Evolutionary conservation across 2,888 invertebrate species (phyloP), one percentile per base, ranked within the genome.

Genomic region (Amblyjoppa fuscipennis): DNA sequence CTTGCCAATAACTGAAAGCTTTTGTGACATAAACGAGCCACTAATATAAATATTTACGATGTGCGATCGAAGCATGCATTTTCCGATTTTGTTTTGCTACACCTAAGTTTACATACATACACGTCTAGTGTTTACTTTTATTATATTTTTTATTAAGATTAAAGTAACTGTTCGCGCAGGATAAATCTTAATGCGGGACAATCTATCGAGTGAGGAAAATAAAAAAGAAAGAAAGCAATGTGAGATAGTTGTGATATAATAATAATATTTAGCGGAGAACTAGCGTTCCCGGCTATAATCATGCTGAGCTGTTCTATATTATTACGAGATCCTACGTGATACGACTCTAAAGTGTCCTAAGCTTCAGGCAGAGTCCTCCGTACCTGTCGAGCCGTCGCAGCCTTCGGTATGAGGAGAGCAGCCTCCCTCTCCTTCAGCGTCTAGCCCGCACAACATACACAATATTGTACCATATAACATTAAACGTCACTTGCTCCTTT

Each of bases 371-470:
- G 92, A 92, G 90, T 87, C 83, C 87, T 88, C 91, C 95, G 94
- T 96, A 97, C 96, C 97, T 98, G 98, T 97, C 95, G 98, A 97
- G 95, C 98, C 98, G 95, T 98, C 98, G 96, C 98, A 98, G 96
- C 98, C 98, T 95, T 98, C 98, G 95, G 97, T 97, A 95, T 98
- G 98, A 94, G 98, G 98, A 95, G 98, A 97, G 96, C 98, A 98
- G 95, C 98, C 98, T 95, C 96, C 96, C 95, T 97, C 94, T 92
- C 94, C 94, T 92, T 94, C 98, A 95, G 97, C 96, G 96, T 97
- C 97, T 97, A 96, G 96, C 96, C 96, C 92, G 93, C 92, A 94
- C 90, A 93, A 93, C 92, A 94, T 91, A 94, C 90, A 94, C 90
- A 89, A 88, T 96, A 95, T 74, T 84, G 79, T 84, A 94, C 82